These are phyloP conservation scores for Glaucidium brasilianum DNA, from an alignment of 2,113 vertebrate genomes.

Conservation along the genomic window DNA sequence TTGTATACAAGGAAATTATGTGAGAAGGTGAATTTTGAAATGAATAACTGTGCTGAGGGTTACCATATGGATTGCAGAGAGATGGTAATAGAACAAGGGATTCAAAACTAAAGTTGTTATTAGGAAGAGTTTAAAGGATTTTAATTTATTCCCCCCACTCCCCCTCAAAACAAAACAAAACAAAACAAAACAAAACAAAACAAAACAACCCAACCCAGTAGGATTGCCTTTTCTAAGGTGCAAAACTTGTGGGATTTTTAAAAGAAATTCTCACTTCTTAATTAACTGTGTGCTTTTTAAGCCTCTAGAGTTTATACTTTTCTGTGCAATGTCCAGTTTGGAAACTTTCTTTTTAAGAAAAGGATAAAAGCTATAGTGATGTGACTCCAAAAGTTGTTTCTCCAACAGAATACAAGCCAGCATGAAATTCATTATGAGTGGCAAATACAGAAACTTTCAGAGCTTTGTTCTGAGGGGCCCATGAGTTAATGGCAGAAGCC, in stretches of 20 bases:
- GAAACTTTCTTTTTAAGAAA: not conserved
- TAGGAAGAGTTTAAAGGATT: not conserved
- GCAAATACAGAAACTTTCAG: not conserved
- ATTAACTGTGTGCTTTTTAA: not conserved
- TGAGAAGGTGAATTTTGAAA: not conserved
- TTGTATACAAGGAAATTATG: not conserved
- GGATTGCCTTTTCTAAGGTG: not conserved
- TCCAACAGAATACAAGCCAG: not conserved
- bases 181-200: no score
- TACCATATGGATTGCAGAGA: not conserved
- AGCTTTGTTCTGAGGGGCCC: not conserved
- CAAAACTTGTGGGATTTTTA: not conserved
- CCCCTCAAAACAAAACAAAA: not conserved
- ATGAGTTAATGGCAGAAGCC: not conserved
- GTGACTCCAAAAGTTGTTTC: not conserved
- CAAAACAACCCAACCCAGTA: no score
- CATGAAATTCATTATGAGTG: not conserved
- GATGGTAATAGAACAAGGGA: not conserved
- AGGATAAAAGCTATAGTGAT: not conserved
- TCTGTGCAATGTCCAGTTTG: not conserved
- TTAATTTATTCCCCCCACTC: not conserved
- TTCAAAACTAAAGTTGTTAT: not conserved
- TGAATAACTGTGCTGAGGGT: not conserved
- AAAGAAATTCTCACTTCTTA: not conserved
- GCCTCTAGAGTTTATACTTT: not conserved